A percentile compares a stretch with the other conserved stretches of the same genome.
Conservation (phyloP, 2,113 vertebrate genomes). For the Callorhinus ursinus region DNA sequence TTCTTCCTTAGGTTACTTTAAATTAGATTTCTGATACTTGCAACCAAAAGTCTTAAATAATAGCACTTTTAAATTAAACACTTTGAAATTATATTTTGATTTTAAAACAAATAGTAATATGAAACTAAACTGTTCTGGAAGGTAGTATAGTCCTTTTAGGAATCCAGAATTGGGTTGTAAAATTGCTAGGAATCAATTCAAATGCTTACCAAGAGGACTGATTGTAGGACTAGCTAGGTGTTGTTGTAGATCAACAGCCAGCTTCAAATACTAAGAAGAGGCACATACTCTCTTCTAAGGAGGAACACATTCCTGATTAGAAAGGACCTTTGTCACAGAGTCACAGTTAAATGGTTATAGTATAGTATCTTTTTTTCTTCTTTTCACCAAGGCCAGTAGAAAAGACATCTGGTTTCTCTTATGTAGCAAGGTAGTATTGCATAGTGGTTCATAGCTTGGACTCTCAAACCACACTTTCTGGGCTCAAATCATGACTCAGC, state of each 20-base stretch:
- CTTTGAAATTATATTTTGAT: constrained; percentile 36
- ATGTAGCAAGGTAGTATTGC: not conserved
- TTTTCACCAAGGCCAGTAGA: not conserved
- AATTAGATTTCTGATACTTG: not conserved
- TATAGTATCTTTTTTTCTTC: not conserved
- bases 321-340: not conserved
- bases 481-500: not conserved
- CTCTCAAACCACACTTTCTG: not conserved
- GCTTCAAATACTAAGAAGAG: not conserved
- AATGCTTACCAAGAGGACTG: not conserved
- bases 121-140: not conserved
- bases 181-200: not conserved
- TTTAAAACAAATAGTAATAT: not conserved
- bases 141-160: not conserved
- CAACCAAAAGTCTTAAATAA: not conserved
- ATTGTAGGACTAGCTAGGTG: not conserved
- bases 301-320: not conserved
- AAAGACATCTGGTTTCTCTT: not conserved
- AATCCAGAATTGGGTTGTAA: not conserved
- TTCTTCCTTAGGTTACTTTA: not conserved
- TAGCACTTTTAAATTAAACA: constrained; percentile 20
- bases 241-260: not conserved
- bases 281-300: not conserved
- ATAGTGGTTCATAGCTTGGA: not conserved
- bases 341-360: not conserved